Base-by-base conservation (phyloP, 2,888 invertebrate species). In the Trachelus tabidus region DNA sequence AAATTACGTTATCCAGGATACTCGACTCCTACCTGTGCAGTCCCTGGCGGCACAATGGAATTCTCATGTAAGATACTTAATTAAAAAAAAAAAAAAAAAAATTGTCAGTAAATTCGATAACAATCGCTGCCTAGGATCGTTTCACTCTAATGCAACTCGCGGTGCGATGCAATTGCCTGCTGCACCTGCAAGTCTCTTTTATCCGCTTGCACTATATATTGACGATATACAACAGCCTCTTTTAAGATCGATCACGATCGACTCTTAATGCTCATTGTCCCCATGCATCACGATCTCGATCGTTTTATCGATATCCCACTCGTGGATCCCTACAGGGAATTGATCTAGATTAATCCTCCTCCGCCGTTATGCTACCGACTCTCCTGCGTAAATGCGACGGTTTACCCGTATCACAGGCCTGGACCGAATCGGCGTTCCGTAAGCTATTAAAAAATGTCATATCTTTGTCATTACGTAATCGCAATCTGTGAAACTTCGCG, bases 181-280 rank as follows among this genome's bases (percentile, higher is more conserved):
- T 56, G 56, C 56, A 56, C 56, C 56, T 56, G 56, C 56, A 23
- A 23, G 23, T 56, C 56, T 23, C 40, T 6, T 23, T 56, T 56
- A 56, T 56, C 23, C 23, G 56, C 23, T 23, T 56, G 2, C 23
- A 23, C 56, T 56, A 6, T 23, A 23, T 9, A 56, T 23, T 23
- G 56, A 6, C 9, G 9, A 56, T 4, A 56, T 56, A 6, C 2
- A 23, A 23, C 23, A 56, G 6, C 56, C 56, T 56, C 56, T 23
- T 56, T 9, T 23, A 9, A 23, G 56, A 56, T 56, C 56, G 56
- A 56, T 56, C 56, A 2, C 56, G 56, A 56, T 56, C 56, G 23
- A 0, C 23, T 56, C 56, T 56, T 82, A 84, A 84, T 83, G 81
- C 74, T 82, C 82, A 85, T 85, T 85, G 84, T 84, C 83, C 81